Evolutionary conservation across 2,888 invertebrate genomes (phyloP).

Genomic region (Acrocyrtus sp.): DNA sequence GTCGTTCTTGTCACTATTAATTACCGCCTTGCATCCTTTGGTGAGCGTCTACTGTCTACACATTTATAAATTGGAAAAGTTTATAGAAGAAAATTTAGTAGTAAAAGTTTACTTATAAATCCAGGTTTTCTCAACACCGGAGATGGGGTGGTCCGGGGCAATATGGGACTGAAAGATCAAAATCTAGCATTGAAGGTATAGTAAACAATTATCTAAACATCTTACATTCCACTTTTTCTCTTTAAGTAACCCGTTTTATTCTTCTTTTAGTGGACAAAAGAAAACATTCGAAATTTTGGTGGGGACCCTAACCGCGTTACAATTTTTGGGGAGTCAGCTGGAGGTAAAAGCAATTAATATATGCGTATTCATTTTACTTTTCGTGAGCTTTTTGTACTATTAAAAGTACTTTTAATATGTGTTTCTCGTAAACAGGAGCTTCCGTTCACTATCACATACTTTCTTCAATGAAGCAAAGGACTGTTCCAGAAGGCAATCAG

Average conservation of each 20-base stretch:
- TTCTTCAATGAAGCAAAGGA: constrained; percentile 37
- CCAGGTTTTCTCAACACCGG: constrained; percentile 58
- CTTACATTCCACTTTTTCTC: too few relatives aligned
- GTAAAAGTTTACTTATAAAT: neutral
- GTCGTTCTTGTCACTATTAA: constrained; percentile 21
- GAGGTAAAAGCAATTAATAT: too few relatives aligned
- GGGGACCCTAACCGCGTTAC: constrained; percentile 8
- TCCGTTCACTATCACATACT: constrained; percentile 13
- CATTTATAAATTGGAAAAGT: too few relatives aligned
- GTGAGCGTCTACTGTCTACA: too few relatives aligned
- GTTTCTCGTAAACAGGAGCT: neutral
- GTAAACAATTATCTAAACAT: constrained; percentile 27
- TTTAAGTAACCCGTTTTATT: too few relatives aligned
- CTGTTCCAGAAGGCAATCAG: constrained; percentile 43
- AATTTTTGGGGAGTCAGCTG: constrained; percentile 28
- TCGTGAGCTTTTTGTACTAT: neutral
- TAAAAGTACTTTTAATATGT: neutral
- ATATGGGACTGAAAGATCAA: constrained; percentile 53
- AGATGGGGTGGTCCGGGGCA: constrained; percentile 52
- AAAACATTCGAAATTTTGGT: constrained; percentile 23
- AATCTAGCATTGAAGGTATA: constrained; percentile 49
- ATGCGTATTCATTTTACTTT: too few relatives aligned
- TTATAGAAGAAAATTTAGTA: too few relatives aligned
- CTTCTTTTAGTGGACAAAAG: neutral
- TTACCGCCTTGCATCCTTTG: constrained; percentile 23